Conservation (phyloP, 92 coral and sea anemone genomes). For the Chrysogorgia sp. region DNA sequence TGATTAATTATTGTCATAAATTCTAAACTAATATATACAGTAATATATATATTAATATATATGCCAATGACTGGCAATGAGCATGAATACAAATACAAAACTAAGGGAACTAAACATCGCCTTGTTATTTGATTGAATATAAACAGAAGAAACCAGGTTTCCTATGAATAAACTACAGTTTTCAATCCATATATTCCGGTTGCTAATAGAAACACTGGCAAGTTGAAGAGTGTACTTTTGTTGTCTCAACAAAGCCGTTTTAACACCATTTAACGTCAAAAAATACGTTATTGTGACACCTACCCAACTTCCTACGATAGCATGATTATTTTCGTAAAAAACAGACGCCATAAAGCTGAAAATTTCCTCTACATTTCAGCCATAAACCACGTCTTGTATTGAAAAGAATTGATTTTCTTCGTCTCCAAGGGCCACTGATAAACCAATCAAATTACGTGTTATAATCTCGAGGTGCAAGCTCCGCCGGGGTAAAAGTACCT, state of each 20-base stretch:
- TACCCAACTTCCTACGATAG: conserved; percentile 71
- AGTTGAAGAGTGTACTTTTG: background rate
- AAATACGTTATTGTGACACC: background rate
- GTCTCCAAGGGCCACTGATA: conserved; percentile 30
- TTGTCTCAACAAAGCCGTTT: background rate
- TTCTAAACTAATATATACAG: too few relatives aligned
- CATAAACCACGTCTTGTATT: background rate
- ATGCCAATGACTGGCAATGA: too few relatives aligned
- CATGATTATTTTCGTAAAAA: conserved; percentile 42
- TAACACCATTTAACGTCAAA: background rate
- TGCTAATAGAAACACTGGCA: background rate
- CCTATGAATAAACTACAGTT: background rate
- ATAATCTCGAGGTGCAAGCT: conserved; percentile 12
- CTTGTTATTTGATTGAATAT: too few relatives aligned
- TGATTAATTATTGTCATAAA: too few relatives aligned
- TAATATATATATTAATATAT: too few relatives aligned
- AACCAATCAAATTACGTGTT: conserved; percentile 27
- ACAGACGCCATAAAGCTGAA: conserved; percentile 30
- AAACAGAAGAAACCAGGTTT: background rate
- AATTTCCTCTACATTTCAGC: background rate
- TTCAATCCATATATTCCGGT: background rate
- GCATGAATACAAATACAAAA: background rate
- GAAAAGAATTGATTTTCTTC: background rate
- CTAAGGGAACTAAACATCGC: background rate
- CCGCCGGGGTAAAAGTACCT: conserved; percentile 32